Percentiles rank a stretch among this genome's conserved stretches.
phyloP scores from a whole-genome alignment of 1,140 invertebrate species.

The Drosophila bocqueti region DNA sequence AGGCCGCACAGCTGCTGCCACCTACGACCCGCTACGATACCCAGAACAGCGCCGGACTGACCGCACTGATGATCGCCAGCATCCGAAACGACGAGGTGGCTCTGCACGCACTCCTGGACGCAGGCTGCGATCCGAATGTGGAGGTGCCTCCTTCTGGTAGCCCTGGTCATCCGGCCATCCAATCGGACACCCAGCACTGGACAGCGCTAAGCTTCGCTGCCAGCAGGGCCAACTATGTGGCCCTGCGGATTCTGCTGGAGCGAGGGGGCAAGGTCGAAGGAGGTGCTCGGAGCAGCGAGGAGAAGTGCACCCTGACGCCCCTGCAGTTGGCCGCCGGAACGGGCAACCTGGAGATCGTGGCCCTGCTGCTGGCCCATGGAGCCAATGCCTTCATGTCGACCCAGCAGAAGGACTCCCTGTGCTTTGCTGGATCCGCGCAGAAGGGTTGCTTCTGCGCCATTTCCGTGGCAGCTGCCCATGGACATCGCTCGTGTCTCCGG shows the following conservation, averaged over 20 bases:
- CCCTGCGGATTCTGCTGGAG: conserved; percentile 88
- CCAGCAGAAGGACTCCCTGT: conserved; percentile 92
- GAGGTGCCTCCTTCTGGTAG: conserved; percentile 87
- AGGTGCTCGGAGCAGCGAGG: conserved; percentile 91
- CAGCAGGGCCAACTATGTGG: conserved; percentile 87
- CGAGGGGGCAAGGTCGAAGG: conserved; percentile 94
- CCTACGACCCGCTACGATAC: conserved; percentile 90
- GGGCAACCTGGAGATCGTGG: conserved; percentile 92
- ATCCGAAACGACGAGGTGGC: conserved; percentile 92
- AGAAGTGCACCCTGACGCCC: conserved; percentile 94
- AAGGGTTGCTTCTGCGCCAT: conserved; percentile 94
- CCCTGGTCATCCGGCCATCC: conserved; percentile 85
- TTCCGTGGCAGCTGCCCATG: conserved; percentile 94
- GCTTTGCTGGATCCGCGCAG: conserved; percentile 93
- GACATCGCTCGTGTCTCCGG: conserved; percentile 91
- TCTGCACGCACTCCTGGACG: conserved; percentile 90
- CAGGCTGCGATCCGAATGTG: conserved; percentile 91
- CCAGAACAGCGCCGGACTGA: conserved; percentile 91
- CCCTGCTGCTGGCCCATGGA: conserved; percentile 91
- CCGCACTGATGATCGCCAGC: conserved; percentile 92
- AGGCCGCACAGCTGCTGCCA: conserved; percentile 91
- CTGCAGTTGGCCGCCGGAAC: conserved; percentile 93
- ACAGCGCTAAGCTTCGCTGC: conserved; percentile 91
- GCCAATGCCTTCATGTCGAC: conserved; percentile 95
- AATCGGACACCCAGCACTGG: conserved; percentile 92